Evolutionary conservation across 2,113 vertebrate species (phyloP).

Genomic region (Paraplagusia blochii): DNA sequence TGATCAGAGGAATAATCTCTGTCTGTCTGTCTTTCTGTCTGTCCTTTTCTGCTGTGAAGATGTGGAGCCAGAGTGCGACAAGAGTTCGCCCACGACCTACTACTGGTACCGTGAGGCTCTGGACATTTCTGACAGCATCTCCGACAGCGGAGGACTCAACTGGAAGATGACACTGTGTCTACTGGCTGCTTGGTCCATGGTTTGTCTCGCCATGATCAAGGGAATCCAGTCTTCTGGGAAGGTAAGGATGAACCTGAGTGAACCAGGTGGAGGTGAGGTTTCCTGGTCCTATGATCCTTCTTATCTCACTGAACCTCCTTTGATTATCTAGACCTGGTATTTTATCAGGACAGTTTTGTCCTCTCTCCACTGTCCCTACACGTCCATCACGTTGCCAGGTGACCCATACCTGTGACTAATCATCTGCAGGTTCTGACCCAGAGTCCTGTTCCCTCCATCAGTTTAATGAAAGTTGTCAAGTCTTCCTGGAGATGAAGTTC

Average conservation of each 20-base stretch:
- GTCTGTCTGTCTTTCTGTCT: background rate
- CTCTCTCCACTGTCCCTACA: too few relatives aligned
- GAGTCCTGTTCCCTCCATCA: too few relatives aligned
- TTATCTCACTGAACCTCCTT: too few relatives aligned
- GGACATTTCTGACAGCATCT: constrained; percentile 90
- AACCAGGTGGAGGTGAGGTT: too few relatives aligned
- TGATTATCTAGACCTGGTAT: too few relatives aligned
- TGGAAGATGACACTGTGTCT: constrained; percentile 95
- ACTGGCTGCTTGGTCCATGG: constrained; percentile 88
- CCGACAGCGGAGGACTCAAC: constrained; percentile 90
- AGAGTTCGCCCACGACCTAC: constrained; percentile 94
- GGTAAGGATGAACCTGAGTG: constrained; percentile 70
- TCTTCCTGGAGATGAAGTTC: constrained; percentile 27
- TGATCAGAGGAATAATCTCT: background rate
- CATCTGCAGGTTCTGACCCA: too few relatives aligned
- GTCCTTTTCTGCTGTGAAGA: constrained; percentile 65
- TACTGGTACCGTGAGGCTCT: constrained; percentile 96
- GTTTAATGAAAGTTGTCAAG: constrained; percentile 20
- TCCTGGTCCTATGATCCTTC: too few relatives aligned
- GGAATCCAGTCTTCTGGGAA: constrained; percentile 98
- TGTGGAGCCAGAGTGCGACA: constrained; percentile 93
- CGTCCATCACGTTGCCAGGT: too few relatives aligned
- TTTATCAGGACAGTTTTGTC: too few relatives aligned
- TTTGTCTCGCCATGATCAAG: constrained; percentile 97
- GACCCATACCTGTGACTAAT: too few relatives aligned